Evolutionary conservation across 2,888 invertebrate species (phyloP), one percentile per base, ranked within the genome.

Genomic region (Diadromus collaris): DNA sequence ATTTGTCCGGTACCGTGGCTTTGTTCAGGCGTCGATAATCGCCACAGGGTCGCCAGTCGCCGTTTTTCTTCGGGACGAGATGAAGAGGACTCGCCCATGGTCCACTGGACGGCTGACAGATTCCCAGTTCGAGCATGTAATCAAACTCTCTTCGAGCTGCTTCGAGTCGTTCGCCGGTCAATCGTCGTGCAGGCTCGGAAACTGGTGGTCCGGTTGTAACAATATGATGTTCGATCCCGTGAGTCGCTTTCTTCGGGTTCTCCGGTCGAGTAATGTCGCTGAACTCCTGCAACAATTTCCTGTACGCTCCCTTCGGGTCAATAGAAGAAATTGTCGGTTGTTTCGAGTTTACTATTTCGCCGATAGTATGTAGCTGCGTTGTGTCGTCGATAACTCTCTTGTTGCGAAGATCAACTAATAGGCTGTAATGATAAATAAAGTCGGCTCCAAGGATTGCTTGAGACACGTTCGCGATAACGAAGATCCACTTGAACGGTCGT

Each of bases 181-280:
- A 54, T 1, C 68, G 63, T 10, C 69, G 63, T 1, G 68, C 68
- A 2, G 32, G 68, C n/a, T 68, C 68, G 16, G 41, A 21, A 6
- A 60, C 34, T 1, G 73, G 73, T 16, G 75, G 38, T 13, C 75
- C 63, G 1, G 63, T 51, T 0, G 75, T 68, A 0, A 69, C 54
- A 29, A 75, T 69, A n/a, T 75, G 68, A 32, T 75, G 75, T 6
- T 58, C 19, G 60, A 79, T 74, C 81, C 7, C 79, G 83, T 27
- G 75, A 13, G 7, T 67, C 44, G 38, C 2, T 13, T 9, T 5
- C 3, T 16, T 56, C 10, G 19, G 41, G 7, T 51, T 32, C 4
- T 16, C 13, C 6, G 73, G 54, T n/a, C 21, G 5, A 6, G 61
- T 69, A 2, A 61, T 16, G 27, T 16, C 44, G 48, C 6, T 10